Conservation (phyloP, 1,140 invertebrate genomes). For the Procambarus virginalis region DNA sequence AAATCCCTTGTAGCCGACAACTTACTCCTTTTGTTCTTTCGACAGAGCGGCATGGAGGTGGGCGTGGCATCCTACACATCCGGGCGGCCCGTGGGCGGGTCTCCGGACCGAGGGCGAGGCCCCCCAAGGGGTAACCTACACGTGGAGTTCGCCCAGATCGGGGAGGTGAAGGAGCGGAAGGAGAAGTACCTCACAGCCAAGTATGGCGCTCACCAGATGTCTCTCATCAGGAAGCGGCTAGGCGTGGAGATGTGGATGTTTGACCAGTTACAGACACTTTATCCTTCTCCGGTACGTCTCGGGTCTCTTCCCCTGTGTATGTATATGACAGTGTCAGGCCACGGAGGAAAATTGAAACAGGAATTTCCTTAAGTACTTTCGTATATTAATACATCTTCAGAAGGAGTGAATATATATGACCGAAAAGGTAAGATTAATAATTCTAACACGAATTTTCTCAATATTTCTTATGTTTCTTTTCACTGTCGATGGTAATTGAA, state of each 20-base stretch:
- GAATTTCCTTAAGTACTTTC: no score
- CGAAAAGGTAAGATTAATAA: no score
- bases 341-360: no score
- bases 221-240: constrained; percentile 92
- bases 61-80: constrained; percentile 64
- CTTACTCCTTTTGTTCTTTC: neutral
- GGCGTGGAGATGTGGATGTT: constrained; percentile 98
- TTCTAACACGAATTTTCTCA: no score
- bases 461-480: no score
- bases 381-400: no score
- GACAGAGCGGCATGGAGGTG: constrained; percentile 68
- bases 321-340: no score
- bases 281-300: constrained; percentile 56
- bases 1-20: no score
- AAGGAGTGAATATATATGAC: no score
- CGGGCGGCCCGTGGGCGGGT: constrained; percentile 49
- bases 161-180: constrained; percentile 70
- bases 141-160: constrained; percentile 68
- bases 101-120: constrained; percentile 57
- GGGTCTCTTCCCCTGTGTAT: no score
- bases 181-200: constrained; percentile 97
- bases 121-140: constrained; percentile 60
- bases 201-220: constrained; percentile 97
- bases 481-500: no score
- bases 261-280: constrained; percentile 82